These are phyloP conservation scores for Pelodytes ibericus DNA, from an alignment of 2,797 vertebrate genomes.

Conservation along the genomic window DNA sequence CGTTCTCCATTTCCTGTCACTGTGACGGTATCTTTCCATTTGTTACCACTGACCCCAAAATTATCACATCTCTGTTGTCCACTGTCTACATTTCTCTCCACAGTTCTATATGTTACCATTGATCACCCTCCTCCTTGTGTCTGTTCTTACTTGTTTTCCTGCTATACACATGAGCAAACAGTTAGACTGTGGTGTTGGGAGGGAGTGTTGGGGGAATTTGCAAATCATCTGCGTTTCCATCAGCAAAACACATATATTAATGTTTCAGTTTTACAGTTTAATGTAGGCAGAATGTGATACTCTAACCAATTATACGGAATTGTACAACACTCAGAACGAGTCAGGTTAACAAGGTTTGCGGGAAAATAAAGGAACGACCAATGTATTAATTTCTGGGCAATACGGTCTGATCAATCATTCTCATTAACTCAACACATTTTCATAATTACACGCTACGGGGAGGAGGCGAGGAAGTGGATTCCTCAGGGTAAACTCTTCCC, in stretches of 20 bases:
- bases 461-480: slow-evolving; percentile 63
- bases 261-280: slow-evolving; percentile 62
- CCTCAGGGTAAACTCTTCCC: slow-evolving; percentile 63
- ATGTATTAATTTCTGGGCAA: slow-evolving; percentile 65
- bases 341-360: slow-evolving; percentile 66
- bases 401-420: slow-evolving; percentile 65
- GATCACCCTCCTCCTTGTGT: neutral
- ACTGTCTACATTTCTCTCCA: too few relatives aligned
- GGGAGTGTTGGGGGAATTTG: neutral
- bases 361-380: slow-evolving; percentile 52
- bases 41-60: too few relatives aligned
- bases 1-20: too few relatives aligned
- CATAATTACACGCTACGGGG: slow-evolving; percentile 61
- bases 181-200: slow-evolving; percentile 16
- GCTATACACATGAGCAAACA: slow-evolving; percentile 5
- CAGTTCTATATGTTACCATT: neutral
- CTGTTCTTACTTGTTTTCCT: neutral
- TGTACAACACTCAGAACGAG: slow-evolving; percentile 61
- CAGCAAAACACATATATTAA: slow-evolving; percentile 62
- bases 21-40: too few relatives aligned
- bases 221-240: slow-evolving; percentile 30
- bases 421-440: slow-evolving; percentile 72
- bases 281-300: slow-evolving; percentile 56
- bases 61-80: too few relatives aligned
- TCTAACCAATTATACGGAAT: slow-evolving; percentile 65